phyloP scores from a whole-genome alignment of 2,888 invertebrate genomes.

The Gymnosoma rotundatum region DNA sequence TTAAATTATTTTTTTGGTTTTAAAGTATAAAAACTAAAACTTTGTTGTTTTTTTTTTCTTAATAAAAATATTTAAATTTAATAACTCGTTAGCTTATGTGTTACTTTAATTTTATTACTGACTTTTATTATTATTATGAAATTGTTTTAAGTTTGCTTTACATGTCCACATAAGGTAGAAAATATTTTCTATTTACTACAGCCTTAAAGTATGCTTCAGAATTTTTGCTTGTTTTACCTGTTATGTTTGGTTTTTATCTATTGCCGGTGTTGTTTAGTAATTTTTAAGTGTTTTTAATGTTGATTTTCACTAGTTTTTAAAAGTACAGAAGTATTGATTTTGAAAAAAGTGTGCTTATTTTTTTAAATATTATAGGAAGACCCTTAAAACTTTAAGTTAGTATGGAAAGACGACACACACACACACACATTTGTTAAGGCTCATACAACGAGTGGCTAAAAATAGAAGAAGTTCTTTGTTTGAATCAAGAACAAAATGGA shows the following conservation, averaged over 20 bases:
- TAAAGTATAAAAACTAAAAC: not conserved
- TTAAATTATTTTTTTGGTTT: too few species aligned
- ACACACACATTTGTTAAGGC: too few species aligned
- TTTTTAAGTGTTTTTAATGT: conserved; percentile 58
- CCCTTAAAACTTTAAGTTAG: too few species aligned
- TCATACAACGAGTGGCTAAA: too few species aligned
- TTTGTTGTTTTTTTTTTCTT: not conserved
- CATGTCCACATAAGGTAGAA: not conserved
- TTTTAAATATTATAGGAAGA: too few species aligned
- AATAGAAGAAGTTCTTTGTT: too few species aligned
- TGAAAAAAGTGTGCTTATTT: too few species aligned
- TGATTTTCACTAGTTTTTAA: conserved; percentile 45
- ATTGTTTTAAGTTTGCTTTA: not conserved
- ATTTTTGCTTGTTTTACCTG: not conserved
- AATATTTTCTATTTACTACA: not conserved
- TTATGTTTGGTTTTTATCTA: conserved; percentile 27
- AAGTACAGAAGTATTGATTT: too few species aligned
- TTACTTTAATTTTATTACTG: conserved; percentile 39
- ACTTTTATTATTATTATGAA: conserved; percentile 4
- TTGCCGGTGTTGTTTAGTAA: conserved; percentile 27
- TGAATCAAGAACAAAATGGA: too few species aligned
- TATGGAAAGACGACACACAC: too few species aligned
- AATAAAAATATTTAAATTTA: conserved; percentile 50
- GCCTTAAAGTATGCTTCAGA: conserved; percentile 15
- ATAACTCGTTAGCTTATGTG: conserved; percentile 49